Percentiles rank a stretch among this genome's conserved stretches.
Conservation (phyloP, 1,140 invertebrate species). For the Leptinotarsa lineolata region DNA sequence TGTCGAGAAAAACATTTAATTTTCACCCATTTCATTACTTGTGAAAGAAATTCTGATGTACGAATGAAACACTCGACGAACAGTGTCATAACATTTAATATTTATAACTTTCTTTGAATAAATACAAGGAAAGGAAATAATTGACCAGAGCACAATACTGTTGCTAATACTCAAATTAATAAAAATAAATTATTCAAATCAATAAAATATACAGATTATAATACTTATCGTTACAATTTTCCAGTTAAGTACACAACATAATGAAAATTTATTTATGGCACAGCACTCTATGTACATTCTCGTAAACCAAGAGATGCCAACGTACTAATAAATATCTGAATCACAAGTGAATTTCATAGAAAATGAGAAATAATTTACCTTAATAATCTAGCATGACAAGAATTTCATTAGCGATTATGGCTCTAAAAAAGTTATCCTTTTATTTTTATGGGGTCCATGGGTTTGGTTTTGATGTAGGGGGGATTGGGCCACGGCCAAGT, state of each 20-base stretch:
- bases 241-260: neutral
- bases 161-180: neutral
- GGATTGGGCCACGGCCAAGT: slow-evolving; percentile 74
- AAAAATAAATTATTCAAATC: neutral
- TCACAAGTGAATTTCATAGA: slow-evolving; percentile 20
- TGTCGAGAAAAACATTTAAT: too few relatives aligned
- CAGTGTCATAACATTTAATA: slow-evolving; percentile 6
- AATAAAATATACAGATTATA: neutral
- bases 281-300: neutral
- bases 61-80: neutral
- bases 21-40: too few relatives aligned
- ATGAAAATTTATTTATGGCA: slow-evolving; percentile 3
- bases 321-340: neutral
- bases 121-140: slow-evolving; percentile 6
- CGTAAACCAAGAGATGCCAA: neutral
- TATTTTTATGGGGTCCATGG: slow-evolving; percentile 55
- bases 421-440: slow-evolving; percentile 27
- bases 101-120: neutral
- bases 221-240: neutral
- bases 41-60: too few relatives aligned
- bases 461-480: slow-evolving; percentile 61
- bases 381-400: slow-evolving; percentile 4
- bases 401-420: neutral
- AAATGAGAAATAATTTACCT: slow-evolving; percentile 17
- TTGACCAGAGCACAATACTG: slow-evolving; percentile 3